A percentile compares a stretch with the other conserved stretches of the same genome.
phyloP scores from a whole-genome alignment of 2,113 vertebrate genomes.

The Dolichotis patagonum region DNA sequence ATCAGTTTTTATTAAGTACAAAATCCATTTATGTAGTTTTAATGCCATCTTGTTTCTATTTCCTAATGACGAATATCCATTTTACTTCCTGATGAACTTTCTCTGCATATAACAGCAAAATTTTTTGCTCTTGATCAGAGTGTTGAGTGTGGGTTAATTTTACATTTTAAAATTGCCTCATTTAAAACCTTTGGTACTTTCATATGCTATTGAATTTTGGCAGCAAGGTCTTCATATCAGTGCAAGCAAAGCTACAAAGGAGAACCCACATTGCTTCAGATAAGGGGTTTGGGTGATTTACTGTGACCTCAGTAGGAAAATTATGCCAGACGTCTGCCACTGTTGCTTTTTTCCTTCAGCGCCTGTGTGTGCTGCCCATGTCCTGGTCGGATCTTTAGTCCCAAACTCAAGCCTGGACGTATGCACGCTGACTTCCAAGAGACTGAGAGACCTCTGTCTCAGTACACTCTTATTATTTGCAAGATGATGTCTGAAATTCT shows the following conservation, averaged over 20 bases:
- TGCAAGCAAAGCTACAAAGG: background rate
- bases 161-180: background rate
- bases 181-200: slow-evolving; percentile 27
- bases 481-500: background rate
- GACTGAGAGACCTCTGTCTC: background rate
- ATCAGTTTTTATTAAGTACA: background rate
- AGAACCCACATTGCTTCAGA: background rate
- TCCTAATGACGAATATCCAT: slow-evolving; percentile 26
- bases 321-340: background rate
- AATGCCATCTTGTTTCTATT: slow-evolving; percentile 40
- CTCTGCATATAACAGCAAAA: background rate
- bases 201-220: background rate
- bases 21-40: slow-evolving; percentile 49
- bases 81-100: slow-evolving; percentile 21
- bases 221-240: background rate
- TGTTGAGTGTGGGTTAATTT: slow-evolving; percentile 25
- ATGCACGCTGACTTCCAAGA: background rate
- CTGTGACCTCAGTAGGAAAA: background rate
- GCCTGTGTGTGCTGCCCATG: background rate
- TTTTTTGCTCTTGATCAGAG: background rate
- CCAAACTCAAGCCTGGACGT: background rate
- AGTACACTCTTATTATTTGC: background rate
- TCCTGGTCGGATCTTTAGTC: background rate
- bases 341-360: background rate
- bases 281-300: background rate